Percentiles rank a stretch among this genome's conserved stretches.
These are phyloP conservation scores for Iguana delicatissima DNA, from an alignment of 2,797 vertebrate genomes.

Conservation along the genomic window DNA sequence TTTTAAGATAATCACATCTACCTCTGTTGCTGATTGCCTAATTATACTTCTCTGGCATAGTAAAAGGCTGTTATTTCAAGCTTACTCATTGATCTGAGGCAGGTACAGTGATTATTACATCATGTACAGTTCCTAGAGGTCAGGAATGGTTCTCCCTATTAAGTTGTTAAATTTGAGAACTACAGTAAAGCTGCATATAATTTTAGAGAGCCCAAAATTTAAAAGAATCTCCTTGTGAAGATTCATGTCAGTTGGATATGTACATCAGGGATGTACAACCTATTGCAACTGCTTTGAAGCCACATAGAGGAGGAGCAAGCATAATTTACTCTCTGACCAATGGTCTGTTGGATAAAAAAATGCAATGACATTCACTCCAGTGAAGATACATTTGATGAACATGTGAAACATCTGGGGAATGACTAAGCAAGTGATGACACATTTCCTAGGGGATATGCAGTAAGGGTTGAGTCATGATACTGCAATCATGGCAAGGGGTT, in stretches of 20 bases:
- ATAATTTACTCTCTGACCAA: too few relatives aligned
- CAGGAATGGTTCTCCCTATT: conserved; percentile 51
- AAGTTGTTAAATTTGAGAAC: conserved; percentile 51
- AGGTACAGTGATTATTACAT: conserved; percentile 63
- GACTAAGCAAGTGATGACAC: too few relatives aligned
- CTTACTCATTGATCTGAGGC: conserved; percentile 63
- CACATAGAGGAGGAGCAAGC: too few relatives aligned
- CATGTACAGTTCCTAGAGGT: conserved; percentile 58
- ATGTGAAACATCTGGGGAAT: too few relatives aligned
- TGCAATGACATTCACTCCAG: too few relatives aligned
- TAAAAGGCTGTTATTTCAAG: conserved; percentile 64
- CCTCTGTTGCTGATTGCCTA: conserved; percentile 69
- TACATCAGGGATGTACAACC: background rate
- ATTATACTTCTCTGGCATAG: conserved; percentile 65
- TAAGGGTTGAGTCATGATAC: too few relatives aligned
- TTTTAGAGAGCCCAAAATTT: conserved; percentile 11
- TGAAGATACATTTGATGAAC: too few relatives aligned
- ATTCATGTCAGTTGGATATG: background rate
- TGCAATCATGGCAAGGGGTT: too few relatives aligned
- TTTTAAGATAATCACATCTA: conserved; percentile 66
- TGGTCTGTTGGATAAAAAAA: too few relatives aligned
- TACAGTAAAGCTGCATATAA: conserved; percentile 38
- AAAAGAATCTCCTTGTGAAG: background rate
- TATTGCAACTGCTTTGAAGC: too few relatives aligned
- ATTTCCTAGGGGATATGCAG: too few relatives aligned